A percentile compares a stretch with the other conserved stretches of the same genome.
Evolutionary conservation across 2,888 invertebrate species (phyloP).

Genomic region (Orchesellides sinensis): DNA sequence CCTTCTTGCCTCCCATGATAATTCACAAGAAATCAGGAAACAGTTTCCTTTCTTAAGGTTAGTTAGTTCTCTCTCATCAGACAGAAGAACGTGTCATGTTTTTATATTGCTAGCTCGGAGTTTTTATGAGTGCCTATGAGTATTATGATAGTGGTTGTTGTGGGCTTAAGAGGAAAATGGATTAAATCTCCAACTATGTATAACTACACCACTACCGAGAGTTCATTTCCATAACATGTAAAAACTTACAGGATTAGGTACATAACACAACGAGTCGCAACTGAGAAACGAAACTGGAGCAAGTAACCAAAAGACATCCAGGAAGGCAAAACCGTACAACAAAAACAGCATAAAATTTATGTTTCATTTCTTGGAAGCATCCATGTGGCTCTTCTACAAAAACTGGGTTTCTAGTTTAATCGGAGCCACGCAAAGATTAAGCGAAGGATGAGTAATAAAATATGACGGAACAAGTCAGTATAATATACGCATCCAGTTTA

Average conservation of each 20-base stretch:
- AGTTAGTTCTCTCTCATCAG: background rate
- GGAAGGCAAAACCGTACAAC: conserved; percentile 14
- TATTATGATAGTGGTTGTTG: conserved; percentile 50
- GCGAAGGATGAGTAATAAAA: conserved; percentile 45
- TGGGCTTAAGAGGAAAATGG: conserved; percentile 44
- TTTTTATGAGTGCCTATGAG: no score
- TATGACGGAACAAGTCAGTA: background rate
- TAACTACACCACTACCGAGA: background rate
- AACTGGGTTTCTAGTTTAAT: conserved; percentile 64
- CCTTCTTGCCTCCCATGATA: background rate
- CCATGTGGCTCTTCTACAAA: conserved; percentile 19
- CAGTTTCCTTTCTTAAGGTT: background rate
- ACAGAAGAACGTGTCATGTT: background rate
- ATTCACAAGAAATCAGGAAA: conserved; percentile 23
- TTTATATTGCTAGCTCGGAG: conserved; percentile 15
- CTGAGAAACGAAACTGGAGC: conserved; percentile 44
- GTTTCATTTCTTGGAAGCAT: conserved; percentile 26
- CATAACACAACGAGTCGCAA: no score
- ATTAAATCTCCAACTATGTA: conserved; percentile 34
- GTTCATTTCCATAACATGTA: no score
- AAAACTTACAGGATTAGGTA: no score
- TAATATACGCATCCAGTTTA: conserved; percentile 18
- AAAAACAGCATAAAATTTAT: conserved; percentile 5
- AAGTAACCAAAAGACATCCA: conserved; percentile 35
- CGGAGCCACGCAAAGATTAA: conserved; percentile 47